A percentile compares a stretch with the other conserved stretches of the same genome.
phyloP scores from a whole-genome alignment of 2,797 vertebrate genomes.

The Xiphorhynchus erythropygius region DNA sequence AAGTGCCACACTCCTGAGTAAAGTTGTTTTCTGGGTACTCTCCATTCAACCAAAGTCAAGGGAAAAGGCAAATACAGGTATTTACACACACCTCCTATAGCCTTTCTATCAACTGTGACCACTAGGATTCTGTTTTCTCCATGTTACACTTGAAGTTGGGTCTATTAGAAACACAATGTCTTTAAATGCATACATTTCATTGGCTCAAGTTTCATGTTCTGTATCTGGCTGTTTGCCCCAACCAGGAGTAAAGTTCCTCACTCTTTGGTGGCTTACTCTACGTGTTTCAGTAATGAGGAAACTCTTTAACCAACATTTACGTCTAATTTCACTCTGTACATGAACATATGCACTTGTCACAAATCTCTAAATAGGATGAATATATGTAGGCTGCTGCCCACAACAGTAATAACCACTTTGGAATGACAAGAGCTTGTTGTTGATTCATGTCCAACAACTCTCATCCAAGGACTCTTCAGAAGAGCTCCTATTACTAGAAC shows the following conservation, averaged over 20 bases:
- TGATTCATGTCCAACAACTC: not conserved
- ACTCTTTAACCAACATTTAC: not conserved
- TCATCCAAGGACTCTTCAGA: not conserved
- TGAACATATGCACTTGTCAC: not conserved
- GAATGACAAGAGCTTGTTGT: not conserved
- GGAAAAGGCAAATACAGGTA: not conserved
- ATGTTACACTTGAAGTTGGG: not conserved
- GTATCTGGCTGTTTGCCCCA: not conserved
- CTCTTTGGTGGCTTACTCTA: not conserved
- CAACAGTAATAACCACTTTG: not conserved
- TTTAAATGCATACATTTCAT: not conserved
- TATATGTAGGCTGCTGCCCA: not conserved
- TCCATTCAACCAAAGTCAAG: not conserved
- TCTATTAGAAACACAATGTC: not conserved
- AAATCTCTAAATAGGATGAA: not conserved
- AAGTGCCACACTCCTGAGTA: not conserved
- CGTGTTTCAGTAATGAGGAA: not conserved
- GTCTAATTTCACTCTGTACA: not conserved
- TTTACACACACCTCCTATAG: not conserved
- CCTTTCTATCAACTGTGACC: not conserved
- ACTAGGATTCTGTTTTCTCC: not conserved
- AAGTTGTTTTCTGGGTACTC: not conserved
- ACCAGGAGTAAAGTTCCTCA: not conserved
- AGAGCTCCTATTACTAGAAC: not conserved
- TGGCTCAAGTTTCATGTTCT: not conserved